Evolutionary conservation across 2,113 vertebrate species (phyloP), one percentile per base, ranked within the genome.

Genomic region (Bubo scandiacus): DNA sequence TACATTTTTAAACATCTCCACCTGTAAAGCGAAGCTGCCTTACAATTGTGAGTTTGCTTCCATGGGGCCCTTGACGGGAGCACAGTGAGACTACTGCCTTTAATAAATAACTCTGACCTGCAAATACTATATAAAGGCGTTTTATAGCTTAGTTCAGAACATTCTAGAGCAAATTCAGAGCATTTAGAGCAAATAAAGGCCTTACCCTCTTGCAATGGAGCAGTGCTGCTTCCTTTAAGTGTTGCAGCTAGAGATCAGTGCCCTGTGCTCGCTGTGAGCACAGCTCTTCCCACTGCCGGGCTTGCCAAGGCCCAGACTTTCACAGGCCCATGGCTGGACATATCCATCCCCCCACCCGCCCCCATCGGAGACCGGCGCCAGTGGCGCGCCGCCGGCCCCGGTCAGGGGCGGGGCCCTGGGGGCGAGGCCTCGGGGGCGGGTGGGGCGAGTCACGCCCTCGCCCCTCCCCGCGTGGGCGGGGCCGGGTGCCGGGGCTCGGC

Each of bases 401-500:
- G 3, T 2, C 3, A 7, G 22, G 58, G 61, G 67, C 58, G 72
- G 11, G n/a, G 36, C 11, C 38, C 6, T 15, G 12, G 2, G 7
- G 38, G 38, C 38, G 38, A 10, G 38, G 38, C 38, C 38, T 40
- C 10, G 40, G 40, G 40, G 32, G 11, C 1, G 32, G 74, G 43
- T 10, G 73, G 54, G 22, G 10, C 3, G 9, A 9, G 13, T 3
- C 17, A 2, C 14, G 13, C 10, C 11, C 30, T 15, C 22, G 6
- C 36, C 49, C 38, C 73, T 16, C 2, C 9, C 6, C 15, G 6
- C 5, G 16, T 8, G 25, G 75, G 84, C 29, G 63, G 17, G 23
- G 20, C 42, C 55, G 1, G 6, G 5, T 1, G 5, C 3, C 3
- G 4, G 5, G 26, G 2, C 6, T 6, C 0, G 1, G 4, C 0